Conservation (phyloP, 2,113 vertebrate species). For the Erpornis zantholeuca region DNA sequence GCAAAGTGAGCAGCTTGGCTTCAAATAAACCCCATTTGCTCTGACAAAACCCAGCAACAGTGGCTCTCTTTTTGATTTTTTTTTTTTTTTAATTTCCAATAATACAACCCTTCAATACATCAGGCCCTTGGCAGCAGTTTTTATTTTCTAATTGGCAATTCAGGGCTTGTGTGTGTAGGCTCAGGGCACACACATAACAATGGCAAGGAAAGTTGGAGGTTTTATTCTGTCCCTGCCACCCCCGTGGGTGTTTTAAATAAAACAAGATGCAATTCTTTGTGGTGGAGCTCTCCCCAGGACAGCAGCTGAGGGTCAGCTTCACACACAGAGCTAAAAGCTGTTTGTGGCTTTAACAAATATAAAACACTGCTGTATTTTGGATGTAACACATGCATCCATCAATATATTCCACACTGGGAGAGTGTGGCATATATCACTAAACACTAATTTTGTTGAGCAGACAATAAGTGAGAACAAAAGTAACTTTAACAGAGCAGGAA, state of each 20-base stretch:
- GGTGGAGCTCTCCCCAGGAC: neutral
- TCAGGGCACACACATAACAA: neutral
- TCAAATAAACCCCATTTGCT: neutral
- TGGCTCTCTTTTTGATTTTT: neutral
- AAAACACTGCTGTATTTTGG: neutral
- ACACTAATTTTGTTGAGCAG: constrained; percentile 27
- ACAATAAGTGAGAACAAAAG: constrained; percentile 44
- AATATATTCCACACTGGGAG: neutral
- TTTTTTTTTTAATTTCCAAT: neutral
- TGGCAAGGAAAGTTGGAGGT: neutral
- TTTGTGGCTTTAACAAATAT: neutral
- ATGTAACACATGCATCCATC: neutral
- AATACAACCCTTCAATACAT: neutral
- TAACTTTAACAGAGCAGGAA: constrained; percentile 33
- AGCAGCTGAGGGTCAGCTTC: neutral
- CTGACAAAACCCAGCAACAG: neutral
- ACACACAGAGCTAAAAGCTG: neutral
- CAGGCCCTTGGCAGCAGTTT: neutral
- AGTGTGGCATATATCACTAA: neutral
- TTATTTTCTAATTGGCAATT: constrained; percentile 10
- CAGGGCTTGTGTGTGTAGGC: neutral
- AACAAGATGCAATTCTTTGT: neutral
- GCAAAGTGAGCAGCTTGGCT: neutral
- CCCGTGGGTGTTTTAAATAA: neutral
- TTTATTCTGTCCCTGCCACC: neutral